Conservation (phyloP, 2,113 vertebrate species). For the Anarhynchus alexandrinus region DNA sequence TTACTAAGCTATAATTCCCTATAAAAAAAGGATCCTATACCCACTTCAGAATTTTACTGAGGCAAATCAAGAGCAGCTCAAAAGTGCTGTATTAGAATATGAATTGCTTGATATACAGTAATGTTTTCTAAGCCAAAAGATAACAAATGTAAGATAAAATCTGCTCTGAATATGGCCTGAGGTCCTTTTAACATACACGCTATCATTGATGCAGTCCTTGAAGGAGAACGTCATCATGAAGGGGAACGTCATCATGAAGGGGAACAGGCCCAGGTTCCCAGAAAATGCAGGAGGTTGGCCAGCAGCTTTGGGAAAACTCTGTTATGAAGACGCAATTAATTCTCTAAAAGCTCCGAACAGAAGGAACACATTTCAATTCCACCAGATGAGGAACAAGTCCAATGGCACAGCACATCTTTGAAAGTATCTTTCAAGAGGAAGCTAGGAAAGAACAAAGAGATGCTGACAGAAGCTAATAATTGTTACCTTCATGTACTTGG, state of each 20-base stretch:
- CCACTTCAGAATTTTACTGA: background rate
- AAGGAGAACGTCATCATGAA: background rate
- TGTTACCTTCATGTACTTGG: background rate
- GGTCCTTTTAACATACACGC: background rate
- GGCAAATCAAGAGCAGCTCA: background rate
- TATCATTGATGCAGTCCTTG: background rate
- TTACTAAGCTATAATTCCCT: background rate
- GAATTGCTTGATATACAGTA: background rate
- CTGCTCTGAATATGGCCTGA: background rate
- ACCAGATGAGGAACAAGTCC: background rate
- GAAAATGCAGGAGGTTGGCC: background rate
- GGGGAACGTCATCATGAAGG: background rate
- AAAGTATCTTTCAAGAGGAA: background rate
- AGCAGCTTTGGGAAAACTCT: background rate
- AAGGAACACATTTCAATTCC: background rate
- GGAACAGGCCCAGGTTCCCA: background rate
- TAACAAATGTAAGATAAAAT: background rate
- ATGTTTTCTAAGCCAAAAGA: background rate
- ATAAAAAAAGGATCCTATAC: background rate
- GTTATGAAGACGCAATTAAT: background rate
- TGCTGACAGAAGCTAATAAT: background rate
- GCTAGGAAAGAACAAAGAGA: background rate
- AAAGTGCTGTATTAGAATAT: background rate
- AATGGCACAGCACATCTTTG: background rate
- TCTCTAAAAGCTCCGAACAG: background rate